Base-by-base conservation (phyloP, 2,113 vertebrate species). In the Nyctibius bracteatus region DNA sequence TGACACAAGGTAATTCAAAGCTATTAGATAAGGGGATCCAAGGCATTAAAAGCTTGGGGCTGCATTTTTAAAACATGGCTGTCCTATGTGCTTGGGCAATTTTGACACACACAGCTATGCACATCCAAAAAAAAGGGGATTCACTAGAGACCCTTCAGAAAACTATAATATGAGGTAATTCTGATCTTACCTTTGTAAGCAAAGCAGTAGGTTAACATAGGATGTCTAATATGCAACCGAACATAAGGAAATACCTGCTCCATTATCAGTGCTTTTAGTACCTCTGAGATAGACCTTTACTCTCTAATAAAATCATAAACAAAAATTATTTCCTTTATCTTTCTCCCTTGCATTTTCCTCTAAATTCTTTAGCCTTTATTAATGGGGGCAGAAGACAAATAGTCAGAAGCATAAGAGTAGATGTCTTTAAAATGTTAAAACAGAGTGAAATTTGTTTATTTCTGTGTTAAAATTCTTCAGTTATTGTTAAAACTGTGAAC, bases 1-100 rank as follows among this genome's bases (percentile, higher is more conserved):
- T 88, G 63, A 86, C 71, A 91, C 55, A 33, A 85, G 39, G 77
- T 78, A 94, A 86, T 84, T 94, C 72, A 92, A 94, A 94, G 77
- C 77, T 89, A 39, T 79, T 88, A 89, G 89, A 79, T 89, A 91
- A 84, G 43, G 58, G 54, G 37, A 88, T 61, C 22, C 0, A 0
- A 80, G 43, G 51, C 43, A 41, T 52, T 81, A 78, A 92, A 81
- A 95, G 61, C 70, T 66, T 67, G 39, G 24, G 41, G 49, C 16
- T 91, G 73, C 94, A 74, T 86, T 91, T 90, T 89, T 86, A 58
- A 88, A 74, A 58, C n/a, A 52, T 25, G 5, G 21, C 24, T 79
- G 33, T 92, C 54, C 39, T 63, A 6, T 63, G 28, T 80, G 65
- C 72, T 71, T 89, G 35, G 30, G n/a, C 39, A 51, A 84, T 80